Conservation (phyloP, 2,797 vertebrate species). For the Scolopax bukidnonensis region DNA sequence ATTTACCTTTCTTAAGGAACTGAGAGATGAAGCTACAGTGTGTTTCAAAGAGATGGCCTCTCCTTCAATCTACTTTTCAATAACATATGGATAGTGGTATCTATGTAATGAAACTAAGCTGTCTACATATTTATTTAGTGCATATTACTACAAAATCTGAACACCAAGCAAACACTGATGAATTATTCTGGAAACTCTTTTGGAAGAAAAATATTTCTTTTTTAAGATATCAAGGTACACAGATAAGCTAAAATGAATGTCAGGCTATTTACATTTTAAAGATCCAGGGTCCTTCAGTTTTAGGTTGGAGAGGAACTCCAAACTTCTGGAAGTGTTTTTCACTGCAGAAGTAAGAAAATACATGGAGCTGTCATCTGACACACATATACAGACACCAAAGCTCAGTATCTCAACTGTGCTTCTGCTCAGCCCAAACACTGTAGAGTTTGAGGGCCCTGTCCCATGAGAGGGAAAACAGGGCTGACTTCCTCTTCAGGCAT, state of each 20-base stretch:
- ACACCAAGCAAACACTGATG: conserved; percentile 6
- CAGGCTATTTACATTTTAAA: not conserved
- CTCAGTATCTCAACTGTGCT: not conserved
- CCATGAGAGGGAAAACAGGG: not conserved
- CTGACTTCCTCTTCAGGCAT: not conserved
- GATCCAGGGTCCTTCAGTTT: not conserved
- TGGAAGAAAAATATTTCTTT: conserved; percentile 42
- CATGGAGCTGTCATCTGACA: not conserved
- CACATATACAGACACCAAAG: accelerated
- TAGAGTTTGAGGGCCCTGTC: not conserved
- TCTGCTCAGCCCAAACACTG: not conserved
- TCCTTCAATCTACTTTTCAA: not conserved
- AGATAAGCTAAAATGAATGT: conserved; percentile 24
- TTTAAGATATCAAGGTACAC: not conserved
- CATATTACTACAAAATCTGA: conserved; percentile 35
- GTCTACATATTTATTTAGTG: conserved; percentile 45
- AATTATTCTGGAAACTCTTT: conserved; percentile 23
- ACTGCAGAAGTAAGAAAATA: not conserved
- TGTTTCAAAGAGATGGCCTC: conserved; percentile 16
- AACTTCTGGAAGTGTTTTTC: not conserved
- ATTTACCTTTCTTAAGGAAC: conserved; percentile 12
- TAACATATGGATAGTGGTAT: not conserved
- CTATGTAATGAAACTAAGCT: conserved; percentile 44
- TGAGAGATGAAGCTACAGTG: not conserved
- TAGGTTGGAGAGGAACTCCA: not conserved